Conservation (phyloP, 2,797 vertebrate species). For the Lacerta bilineata region DNA sequence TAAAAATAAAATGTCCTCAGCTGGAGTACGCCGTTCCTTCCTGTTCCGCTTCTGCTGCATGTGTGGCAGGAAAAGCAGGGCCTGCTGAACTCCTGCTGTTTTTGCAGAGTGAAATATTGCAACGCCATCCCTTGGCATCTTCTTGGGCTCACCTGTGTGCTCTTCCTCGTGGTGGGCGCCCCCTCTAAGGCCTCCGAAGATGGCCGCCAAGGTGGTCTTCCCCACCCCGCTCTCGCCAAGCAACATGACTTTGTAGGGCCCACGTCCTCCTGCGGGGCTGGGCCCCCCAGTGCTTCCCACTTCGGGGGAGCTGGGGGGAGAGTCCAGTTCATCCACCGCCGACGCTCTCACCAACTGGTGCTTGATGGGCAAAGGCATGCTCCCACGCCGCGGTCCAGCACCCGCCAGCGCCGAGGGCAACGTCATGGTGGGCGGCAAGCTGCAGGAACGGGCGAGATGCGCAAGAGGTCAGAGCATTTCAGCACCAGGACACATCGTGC, state of each 20-base stretch:
- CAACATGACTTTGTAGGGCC: conserved; percentile 82
- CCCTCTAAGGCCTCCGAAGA: conserved; percentile 86
- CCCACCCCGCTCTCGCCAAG: conserved; percentile 92
- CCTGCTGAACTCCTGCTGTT: neutral
- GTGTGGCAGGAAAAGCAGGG: neutral
- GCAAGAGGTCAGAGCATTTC: conserved; percentile 37
- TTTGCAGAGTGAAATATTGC: neutral
- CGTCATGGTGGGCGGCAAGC: conserved; percentile 46
- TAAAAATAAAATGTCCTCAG: neutral
- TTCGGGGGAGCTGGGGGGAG: conserved; percentile 79
- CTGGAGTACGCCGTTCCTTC: neutral
- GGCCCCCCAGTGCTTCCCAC: conserved; percentile 71
- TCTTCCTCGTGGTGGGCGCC: conserved; percentile 85
- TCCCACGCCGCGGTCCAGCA: conserved; percentile 86
- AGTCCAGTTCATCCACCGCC: conserved; percentile 83
- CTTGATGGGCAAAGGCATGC: conserved; percentile 91
- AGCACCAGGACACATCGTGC: neutral
- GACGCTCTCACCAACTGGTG: conserved; percentile 89
- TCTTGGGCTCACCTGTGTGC: conserved; percentile 74
- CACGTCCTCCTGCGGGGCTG: conserved; percentile 46
- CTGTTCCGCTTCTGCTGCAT: neutral
- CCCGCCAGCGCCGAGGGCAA: conserved; percentile 52
- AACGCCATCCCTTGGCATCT: neutral
- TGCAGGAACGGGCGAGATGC: conserved; percentile 64
- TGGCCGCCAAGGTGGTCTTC: conserved; percentile 89